Evolutionary conservation across 2,797 vertebrate species (phyloP).

Genomic region (Ceyx erithaca): DNA sequence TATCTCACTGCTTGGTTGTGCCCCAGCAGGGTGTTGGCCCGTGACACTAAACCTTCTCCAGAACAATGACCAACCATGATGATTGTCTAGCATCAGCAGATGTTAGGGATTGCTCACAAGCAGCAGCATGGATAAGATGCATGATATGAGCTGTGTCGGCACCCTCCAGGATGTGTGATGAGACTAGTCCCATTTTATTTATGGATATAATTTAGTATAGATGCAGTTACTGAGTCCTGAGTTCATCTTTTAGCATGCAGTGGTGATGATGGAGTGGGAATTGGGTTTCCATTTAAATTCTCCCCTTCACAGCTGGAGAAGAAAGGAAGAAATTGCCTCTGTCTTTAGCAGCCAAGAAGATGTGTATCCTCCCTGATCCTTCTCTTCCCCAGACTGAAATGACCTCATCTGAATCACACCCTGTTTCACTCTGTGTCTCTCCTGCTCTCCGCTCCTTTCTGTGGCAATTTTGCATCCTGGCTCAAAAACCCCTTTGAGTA

Average conservation of each 20-base stretch:
- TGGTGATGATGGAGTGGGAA: neutral
- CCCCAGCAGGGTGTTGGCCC: neutral
- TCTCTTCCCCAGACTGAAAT: neutral
- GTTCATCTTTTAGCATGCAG: neutral
- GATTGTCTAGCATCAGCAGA: neutral
- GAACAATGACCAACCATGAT: neutral
- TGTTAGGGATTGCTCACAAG: neutral
- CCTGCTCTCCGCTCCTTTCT: neutral
- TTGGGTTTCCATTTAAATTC: neutral
- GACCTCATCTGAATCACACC: neutral
- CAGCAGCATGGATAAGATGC: neutral
- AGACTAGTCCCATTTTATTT: neutral
- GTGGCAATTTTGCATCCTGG: neutral
- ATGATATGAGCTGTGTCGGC: neutral
- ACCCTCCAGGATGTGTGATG: neutral
- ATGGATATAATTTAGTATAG: neutral
- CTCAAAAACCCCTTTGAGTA: neutral
- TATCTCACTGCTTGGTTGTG: neutral
- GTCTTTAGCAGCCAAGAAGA: neutral
- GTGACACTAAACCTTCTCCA: neutral
- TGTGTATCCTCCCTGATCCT: neutral
- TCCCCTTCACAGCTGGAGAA: neutral
- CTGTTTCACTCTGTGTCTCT: neutral
- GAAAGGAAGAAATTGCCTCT: neutral
- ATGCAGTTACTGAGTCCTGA: neutral